Evolutionary conservation across 2,797 vertebrate species (phyloP).

Genomic region (Pantherophis alleghaniensis): DNA sequence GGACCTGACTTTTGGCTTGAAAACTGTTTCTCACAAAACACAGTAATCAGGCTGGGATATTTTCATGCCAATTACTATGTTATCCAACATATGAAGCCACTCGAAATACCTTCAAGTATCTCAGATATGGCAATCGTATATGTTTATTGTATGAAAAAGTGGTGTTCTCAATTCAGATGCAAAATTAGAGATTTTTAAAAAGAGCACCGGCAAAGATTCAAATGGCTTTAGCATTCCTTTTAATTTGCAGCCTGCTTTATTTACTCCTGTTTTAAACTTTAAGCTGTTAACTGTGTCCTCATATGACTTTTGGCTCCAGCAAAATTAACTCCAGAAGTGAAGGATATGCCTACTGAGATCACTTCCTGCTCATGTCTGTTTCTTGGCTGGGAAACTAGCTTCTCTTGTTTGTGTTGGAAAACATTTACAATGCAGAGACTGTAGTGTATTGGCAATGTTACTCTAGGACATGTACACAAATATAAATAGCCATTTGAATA

Average conservation of each 20-base stretch:
- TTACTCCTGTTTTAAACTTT: conserved; percentile 39
- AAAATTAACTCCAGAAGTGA: conserved; percentile 57
- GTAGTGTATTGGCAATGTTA: conserved; percentile 64
- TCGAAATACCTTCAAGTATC: not conserved
- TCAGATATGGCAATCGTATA: not conserved
- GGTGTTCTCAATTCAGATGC: conserved; percentile 32
- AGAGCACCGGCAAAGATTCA: conserved; percentile 16
- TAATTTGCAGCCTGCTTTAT: conserved; percentile 56
- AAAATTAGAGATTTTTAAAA: conserved; percentile 4
- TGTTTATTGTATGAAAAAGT: not conserved
- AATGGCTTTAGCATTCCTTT: conserved; percentile 33
- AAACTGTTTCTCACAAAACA: not conserved
- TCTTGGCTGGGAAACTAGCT: conserved; percentile 67
- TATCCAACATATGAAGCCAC: not conserved
- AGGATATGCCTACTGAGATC: conserved; percentile 65
- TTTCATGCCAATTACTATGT: not conserved
- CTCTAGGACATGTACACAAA: conserved; percentile 57
- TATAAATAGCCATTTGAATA: conserved; percentile 64
- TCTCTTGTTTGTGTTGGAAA: conserved; percentile 67
- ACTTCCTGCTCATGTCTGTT: conserved; percentile 66
- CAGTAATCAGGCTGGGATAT: not conserved
- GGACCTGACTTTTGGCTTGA: not conserved
- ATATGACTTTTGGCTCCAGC: conserved; percentile 59
- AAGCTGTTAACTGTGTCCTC: conserved; percentile 59
- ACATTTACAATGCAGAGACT: conserved; percentile 68